Evolutionary conservation across 2,113 vertebrate genomes (phyloP), one percentile per base, ranked within the genome.

Genomic region (Oreamnos americanus): DNA sequence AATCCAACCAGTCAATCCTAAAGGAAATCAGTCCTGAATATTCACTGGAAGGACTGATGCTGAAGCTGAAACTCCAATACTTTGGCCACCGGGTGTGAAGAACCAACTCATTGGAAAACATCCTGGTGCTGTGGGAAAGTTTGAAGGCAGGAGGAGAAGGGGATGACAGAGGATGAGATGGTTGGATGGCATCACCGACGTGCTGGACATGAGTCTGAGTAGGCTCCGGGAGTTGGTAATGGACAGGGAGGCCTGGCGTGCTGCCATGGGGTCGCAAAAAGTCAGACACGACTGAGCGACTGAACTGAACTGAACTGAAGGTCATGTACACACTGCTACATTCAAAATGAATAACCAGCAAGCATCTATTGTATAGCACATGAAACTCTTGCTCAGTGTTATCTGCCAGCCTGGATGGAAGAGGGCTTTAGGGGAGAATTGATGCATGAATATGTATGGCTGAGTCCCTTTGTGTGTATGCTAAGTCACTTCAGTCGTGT

Each of bases 171-270:
- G 67, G n/a, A 39, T 71, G 67, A 71, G 67, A 39, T 39, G 67
- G 67, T 12, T 71, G n/a, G n/a, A 39, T 71, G 19, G n/a, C 9
- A 71, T 71, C 19, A 23, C n/a, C 0, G 1, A 36, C 2, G 1
- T 10, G 19, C 36, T 39, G 67, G 17, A 71, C 64, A 21, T 71
- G 64, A 71, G 67, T 71, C 23, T 36, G 64, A 12, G 10, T 71
- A 3, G 19, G 19, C n/a, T 71, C n/a, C 9, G 0, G n/a, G 19
- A 71, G n/a, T 71, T 71, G 67, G 10, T 39, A 21, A 71, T 23
- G n/a, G n/a, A 71, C 67, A 39, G 10, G 67, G n/a, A 39, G 19
- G n/a, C n/a, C 67, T 71, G n/a, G 10, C 5, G 0, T 39, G 67
- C 10, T 71, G 67, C 33, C 4, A 67, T 10, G 64, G 33, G 64